Evolutionary conservation across 2,888 invertebrate genomes (phyloP).

Genomic region (Rhaphigaster nebulosa): DNA sequence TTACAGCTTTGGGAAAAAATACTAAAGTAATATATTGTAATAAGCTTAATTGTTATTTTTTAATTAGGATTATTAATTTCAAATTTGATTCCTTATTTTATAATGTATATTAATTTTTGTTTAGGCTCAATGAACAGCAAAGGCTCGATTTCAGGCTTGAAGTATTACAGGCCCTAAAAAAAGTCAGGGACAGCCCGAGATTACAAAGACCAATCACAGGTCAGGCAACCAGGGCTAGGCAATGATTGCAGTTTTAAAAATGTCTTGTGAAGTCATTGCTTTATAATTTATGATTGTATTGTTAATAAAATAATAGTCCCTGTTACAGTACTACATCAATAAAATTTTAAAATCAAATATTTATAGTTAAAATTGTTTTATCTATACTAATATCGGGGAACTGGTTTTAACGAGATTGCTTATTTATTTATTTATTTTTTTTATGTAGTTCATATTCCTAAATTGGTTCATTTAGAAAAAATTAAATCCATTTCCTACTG

Average conservation of each 20-base stretch:
- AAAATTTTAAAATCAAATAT: neutral
- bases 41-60: neutral
- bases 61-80: neutral
- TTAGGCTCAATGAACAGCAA: slow-evolving; percentile 23
- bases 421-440: no score
- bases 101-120: neutral
- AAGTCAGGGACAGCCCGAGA: neutral
- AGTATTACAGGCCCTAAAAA: slow-evolving; percentile 41
- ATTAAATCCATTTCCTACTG: no score
- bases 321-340: neutral
- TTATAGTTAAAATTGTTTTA: neutral
- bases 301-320: neutral
- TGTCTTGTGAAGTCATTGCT: neutral
- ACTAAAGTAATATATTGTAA: no score
- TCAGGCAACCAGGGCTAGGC: neutral
- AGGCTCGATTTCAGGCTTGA: slow-evolving; percentile 26
- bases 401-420: neutral
- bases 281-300: neutral
- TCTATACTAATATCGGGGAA: neutral
- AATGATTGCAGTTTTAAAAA: neutral
- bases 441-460: no score
- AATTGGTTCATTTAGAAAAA: no score
- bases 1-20: no score
- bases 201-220: neutral
- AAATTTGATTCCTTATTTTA: neutral